Base-by-base conservation (phyloP, 2,888 invertebrate species). In the Apotomis capreana region DNA sequence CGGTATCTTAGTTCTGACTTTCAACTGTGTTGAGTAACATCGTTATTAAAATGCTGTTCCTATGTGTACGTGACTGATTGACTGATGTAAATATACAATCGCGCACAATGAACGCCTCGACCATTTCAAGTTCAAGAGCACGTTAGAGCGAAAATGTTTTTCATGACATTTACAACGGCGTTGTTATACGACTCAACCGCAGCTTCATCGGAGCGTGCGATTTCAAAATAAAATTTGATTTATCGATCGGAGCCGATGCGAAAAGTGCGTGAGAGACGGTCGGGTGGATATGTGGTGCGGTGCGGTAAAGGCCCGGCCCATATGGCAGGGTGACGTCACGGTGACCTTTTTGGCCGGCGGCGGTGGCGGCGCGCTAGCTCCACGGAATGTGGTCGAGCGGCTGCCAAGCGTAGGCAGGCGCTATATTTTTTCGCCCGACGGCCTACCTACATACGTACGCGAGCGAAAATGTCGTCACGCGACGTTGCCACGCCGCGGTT, bases 391-490 rank as follows among this genome's bases (percentile, higher is more conserved):
- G 89, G 92, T 91, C 88, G 89, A 84, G 84, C 90, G 80, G 88
- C 90, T 91, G 91, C 91, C 91, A 89, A 91, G 91, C 92, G 91
- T 90, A 90, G 92, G 90, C 89, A 88, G 90, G 88, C 89, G 87
- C 86, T 90, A 87, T 91, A 90, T 91, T 92, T 91, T 91, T 92
- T 92, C 89, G 89, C 89, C 85, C 83, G 87, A 79, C 87, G 87
- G 87, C 89, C 89, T 89, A 90, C 90, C 90, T 91, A 91, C 89
- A 89, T 90, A 91, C 92, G 89, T 90, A 90, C 88, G 88, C 89
- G 88, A 91, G 93, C 94, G 91, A 93, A 94, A 93, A 93, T 94
- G 94, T 94, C 94, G 94, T 94, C 94, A 94, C 91, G 91, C 94
- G 90, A 89, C 90, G 94, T 94, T 94, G 94, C 94, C 94, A 88